These are phyloP conservation scores for Lophochroa leadbeateri DNA, from an alignment of 2,113 vertebrate genomes.

Conservation along the genomic window DNA sequence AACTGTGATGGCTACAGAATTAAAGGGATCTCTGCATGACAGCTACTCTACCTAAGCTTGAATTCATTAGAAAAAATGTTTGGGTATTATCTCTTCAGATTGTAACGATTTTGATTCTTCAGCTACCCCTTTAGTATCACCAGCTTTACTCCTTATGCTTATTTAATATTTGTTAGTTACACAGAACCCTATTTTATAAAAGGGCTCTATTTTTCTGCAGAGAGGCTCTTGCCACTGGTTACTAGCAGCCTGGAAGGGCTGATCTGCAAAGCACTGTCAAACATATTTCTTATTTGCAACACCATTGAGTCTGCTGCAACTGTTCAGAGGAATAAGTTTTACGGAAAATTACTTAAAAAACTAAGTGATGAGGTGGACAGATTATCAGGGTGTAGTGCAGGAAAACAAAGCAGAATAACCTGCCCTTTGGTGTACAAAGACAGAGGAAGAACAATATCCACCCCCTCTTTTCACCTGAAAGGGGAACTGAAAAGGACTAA, in stretches of 20 bases:
- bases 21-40: neutral
- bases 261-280: neutral
- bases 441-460: neutral
- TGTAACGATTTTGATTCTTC: neutral
- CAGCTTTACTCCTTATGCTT: neutral
- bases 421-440: neutral
- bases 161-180: neutral
- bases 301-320: neutral
- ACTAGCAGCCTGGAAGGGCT: neutral
- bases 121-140: neutral
- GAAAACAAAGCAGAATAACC: neutral
- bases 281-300: neutral
- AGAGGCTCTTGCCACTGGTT: neutral
- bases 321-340: neutral
- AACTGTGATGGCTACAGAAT: neutral
- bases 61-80: neutral
- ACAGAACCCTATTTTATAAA: neutral
- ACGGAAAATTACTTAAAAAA: neutral
- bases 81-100: neutral
- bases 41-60: neutral
- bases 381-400: neutral
- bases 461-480: neutral
- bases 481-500: neutral
- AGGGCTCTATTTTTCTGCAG: neutral
- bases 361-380: neutral